These are phyloP conservation scores for Chlorospingus flavigularis DNA, from an alignment of 2,797 vertebrate species.

Conservation along the genomic window DNA sequence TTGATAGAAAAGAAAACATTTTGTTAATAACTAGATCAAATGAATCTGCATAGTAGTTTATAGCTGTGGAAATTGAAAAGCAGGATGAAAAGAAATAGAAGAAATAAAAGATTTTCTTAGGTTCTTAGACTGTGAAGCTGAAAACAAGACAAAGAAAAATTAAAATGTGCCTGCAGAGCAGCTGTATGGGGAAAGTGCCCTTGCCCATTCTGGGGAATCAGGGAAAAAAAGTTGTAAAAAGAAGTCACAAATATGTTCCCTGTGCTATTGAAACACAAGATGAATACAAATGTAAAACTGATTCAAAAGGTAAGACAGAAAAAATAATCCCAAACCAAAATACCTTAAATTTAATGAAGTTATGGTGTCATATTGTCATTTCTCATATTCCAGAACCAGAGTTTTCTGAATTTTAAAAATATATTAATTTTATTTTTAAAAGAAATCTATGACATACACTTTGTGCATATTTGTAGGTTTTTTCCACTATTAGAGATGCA, in stretches of 20 bases:
- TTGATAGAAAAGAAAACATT: neutral
- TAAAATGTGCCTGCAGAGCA: neutral
- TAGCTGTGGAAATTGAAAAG: neutral
- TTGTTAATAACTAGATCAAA: neutral
- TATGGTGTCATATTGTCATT: neutral
- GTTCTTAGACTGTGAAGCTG: neutral
- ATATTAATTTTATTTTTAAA: neutral
- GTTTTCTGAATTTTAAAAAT: neutral
- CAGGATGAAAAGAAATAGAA: neutral
- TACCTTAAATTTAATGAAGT: neutral
- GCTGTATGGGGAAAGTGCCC: neutral
- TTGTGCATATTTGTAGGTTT: neutral
- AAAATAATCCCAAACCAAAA: accelerated
- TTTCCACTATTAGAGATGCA: neutral
- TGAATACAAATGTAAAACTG: neutral
- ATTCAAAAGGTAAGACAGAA: neutral
- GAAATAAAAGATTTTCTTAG: neutral
- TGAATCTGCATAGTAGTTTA: neutral
- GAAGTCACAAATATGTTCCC: neutral
- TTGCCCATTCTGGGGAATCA: neutral
- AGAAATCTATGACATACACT: neutral
- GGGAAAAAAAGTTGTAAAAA: neutral
- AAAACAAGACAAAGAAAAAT: neutral
- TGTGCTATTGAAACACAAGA: neutral
- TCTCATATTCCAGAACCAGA: neutral